These are phyloP conservation scores for Amblyjoppa fuscipennis DNA, from an alignment of 2,888 invertebrate genomes.

Conservation along the genomic window DNA sequence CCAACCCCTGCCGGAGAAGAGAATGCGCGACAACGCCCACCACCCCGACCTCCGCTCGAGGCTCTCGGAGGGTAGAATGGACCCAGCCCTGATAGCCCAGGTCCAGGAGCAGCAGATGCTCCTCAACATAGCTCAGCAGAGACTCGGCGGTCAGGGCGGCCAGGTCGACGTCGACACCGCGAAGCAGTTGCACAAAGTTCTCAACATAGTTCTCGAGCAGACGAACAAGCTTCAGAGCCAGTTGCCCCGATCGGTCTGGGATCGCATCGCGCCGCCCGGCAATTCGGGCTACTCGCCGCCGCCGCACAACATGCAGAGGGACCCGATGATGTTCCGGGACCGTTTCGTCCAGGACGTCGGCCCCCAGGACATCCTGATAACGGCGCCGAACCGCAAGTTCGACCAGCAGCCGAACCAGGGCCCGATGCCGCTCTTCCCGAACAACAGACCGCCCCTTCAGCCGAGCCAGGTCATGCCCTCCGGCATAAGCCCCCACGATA, in stretches of 20 bases:
- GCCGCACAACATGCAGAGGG: conserved; percentile 17
- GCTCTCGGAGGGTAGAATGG: conserved; percentile 76
- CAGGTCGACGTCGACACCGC: conserved; percentile 79
- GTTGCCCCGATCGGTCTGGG: conserved; percentile 83
- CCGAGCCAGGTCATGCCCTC: conserved; percentile 42
- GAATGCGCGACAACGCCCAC: conserved; percentile 70
- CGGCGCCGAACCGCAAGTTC: conserved; percentile 76
- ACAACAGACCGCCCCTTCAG: conserved; percentile 28
- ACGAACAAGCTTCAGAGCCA: conserved; percentile 82
- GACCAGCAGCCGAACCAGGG: conserved; percentile 50
- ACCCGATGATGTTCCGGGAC: conserved; percentile 69
- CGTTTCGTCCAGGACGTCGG: conserved; percentile 79
- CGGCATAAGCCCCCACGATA: conserved; percentile 47
- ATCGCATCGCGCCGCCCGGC: conserved; percentile 81
- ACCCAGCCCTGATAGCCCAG: conserved; percentile 78
- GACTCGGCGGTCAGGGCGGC: conserved; percentile 74
- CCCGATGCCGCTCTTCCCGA: conserved; percentile 49
- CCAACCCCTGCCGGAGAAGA: conserved; percentile 76
- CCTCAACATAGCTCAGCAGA: conserved; percentile 80
- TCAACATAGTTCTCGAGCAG: conserved; percentile 82
- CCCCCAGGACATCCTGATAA: conserved; percentile 78
- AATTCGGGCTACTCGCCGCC: conserved; percentile 53
- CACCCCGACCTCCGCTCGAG: conserved; percentile 77
- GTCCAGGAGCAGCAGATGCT: conserved; percentile 80
- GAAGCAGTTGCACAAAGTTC: conserved; percentile 81